Evolutionary conservation across 2,113 vertebrate genomes (phyloP).

Genomic region (Myrmecophaga tridactyla): DNA sequence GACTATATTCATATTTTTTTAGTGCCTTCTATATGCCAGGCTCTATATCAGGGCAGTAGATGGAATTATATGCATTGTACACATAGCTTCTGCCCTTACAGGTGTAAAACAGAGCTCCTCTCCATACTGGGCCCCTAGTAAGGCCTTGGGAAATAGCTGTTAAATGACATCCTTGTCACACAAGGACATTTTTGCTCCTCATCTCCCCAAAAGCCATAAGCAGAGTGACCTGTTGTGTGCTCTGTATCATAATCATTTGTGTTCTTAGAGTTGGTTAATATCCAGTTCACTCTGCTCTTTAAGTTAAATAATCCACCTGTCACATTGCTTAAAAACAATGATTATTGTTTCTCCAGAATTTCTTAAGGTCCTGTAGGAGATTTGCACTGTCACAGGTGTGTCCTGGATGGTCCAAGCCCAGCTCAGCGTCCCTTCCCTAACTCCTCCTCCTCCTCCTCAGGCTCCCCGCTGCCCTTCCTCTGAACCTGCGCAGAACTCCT

Average conservation of each 20-base stretch:
- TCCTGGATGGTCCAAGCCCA: not conserved
- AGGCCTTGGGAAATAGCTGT: not conserved
- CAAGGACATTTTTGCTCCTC: not conserved
- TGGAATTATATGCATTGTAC: not conserved
- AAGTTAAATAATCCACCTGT: not conserved
- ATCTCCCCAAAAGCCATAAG: not conserved
- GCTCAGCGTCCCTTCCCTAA: not conserved
- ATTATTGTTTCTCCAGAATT: not conserved
- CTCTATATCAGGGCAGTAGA: not conserved
- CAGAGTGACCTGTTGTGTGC: not conserved
- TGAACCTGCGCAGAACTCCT: not conserved
- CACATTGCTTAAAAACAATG: not conserved
- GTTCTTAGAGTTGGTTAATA: not conserved
- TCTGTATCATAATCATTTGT: not conserved
- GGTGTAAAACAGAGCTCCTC: not conserved
- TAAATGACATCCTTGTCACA: not conserved
- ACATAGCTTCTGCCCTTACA: not conserved
- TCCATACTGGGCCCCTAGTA: not conserved
- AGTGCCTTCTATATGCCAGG: not conserved
- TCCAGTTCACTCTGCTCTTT: not conserved
- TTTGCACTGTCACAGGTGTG: not conserved
- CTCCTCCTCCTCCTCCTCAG: fast-evolving
- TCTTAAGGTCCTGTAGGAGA: not conserved
- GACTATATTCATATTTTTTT: not conserved
- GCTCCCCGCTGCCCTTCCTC: not conserved